Evolutionary conservation across 2,797 vertebrate genomes (phyloP).

Genomic region (Pteropus rufus): DNA sequence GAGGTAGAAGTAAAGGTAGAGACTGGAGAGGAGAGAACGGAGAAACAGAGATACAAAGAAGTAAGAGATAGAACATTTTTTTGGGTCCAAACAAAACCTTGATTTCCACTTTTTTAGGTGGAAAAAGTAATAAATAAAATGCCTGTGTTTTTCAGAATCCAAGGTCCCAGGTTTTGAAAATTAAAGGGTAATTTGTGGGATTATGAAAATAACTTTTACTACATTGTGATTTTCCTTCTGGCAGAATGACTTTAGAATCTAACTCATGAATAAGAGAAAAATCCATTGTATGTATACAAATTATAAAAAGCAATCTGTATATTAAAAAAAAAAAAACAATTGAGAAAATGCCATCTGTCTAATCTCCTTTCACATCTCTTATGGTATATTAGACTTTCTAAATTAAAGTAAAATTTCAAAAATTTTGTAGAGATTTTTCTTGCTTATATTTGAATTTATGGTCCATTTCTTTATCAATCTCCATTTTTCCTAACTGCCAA

Average conservation of each 20-base stretch:
- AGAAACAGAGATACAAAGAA: not conserved
- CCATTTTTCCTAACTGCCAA: not conserved
- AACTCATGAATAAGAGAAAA: not conserved
- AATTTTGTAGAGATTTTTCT: not conserved
- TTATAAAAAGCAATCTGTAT: not conserved
- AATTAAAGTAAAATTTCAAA: constrained; percentile 13
- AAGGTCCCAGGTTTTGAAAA: not conserved
- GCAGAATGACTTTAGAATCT: not conserved
- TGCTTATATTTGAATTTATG: not conserved
- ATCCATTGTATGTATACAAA: not conserved
- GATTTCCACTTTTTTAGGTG: not conserved
- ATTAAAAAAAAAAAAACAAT: not conserved
- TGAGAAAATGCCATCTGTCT: not conserved
- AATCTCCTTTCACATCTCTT: not conserved
- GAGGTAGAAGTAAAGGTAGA: not conserved
- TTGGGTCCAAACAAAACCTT: not conserved
- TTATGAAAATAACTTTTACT: not conserved
- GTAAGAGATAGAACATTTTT: not conserved
- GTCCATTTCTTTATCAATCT: not conserved
- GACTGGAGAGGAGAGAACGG: not conserved
- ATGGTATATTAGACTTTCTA: not conserved
- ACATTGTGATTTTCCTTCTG: not conserved
- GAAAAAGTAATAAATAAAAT: not conserved
- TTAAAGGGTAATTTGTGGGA: not conserved
- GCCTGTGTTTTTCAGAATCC: not conserved